Conservation (phyloP, 2,797 vertebrate genomes). For the Babyrousa celebensis region DNA sequence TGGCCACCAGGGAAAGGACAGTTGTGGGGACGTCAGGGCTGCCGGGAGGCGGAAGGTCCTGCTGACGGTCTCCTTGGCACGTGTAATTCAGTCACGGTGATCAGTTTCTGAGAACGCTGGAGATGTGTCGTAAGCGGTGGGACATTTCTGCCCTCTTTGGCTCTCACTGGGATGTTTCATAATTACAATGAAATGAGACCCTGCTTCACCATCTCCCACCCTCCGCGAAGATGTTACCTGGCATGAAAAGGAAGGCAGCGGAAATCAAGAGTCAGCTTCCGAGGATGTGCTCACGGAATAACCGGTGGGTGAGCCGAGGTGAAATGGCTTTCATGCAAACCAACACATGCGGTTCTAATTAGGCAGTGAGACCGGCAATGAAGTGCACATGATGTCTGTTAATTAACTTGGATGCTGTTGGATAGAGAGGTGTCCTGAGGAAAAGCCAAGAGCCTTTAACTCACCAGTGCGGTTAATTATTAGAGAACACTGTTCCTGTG, state of each 20-base stretch:
- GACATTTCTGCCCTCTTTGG: accelerated
- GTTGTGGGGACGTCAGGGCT: background rate
- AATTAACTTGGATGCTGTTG: slow-evolving; percentile 87
- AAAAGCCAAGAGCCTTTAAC: slow-evolving; percentile 83
- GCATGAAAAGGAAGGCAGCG: background rate
- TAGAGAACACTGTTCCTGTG: slow-evolving; percentile 62
- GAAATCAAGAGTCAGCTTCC: background rate
- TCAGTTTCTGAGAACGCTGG: background rate
- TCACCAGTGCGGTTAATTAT: slow-evolving; percentile 79
- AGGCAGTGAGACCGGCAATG: slow-evolving; percentile 78
- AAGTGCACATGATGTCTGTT: slow-evolving; percentile 74
- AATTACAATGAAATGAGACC: background rate
- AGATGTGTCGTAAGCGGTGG: background rate
- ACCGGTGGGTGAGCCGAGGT: slow-evolving; percentile 66
- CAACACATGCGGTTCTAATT: slow-evolving; percentile 76
- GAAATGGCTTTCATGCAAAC: slow-evolving; percentile 78
- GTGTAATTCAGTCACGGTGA: background rate
- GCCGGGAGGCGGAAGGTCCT: background rate
- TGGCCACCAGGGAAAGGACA: background rate
- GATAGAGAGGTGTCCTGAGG: slow-evolving; percentile 74
- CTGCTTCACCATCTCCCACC: background rate
- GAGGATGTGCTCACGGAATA: background rate
- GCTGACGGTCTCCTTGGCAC: background rate
- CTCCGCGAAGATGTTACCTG: slow-evolving; percentile 38
- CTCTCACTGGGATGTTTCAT: background rate